Evolutionary conservation across 2,113 vertebrate species (phyloP), one percentile per base, ranked within the genome.

Genomic region (Lycocorax pyrrhopterus): DNA sequence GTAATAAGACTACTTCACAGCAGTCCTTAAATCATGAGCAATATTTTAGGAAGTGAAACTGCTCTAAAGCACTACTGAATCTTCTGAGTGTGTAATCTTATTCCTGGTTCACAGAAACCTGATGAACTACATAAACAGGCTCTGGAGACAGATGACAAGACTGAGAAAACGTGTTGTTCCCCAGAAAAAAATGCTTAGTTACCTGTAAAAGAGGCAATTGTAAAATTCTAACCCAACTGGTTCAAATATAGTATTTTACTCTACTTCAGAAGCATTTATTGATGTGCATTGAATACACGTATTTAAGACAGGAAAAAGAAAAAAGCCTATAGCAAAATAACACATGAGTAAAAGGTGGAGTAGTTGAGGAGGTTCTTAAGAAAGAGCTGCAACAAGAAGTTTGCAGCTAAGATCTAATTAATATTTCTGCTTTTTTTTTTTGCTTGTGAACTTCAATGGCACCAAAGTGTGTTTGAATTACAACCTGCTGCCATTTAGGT

Each of bases 391-490:
- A 84, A 7, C 52, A 85, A 67, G 25, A 73, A 82, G 32, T 46
- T 84, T 91, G 29, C 52, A 83, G 69, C 25, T 87, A 62, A 95
- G 30, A 51, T 74, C 52, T 94, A 91, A 94, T 81, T 77, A 89
- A 87, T 87, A 76, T 33, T 81, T 76, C 49, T 33, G 49, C 11
- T 17, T 32, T 75, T 78, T 78, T 82, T 80, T 68, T 89, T 89
- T 82, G 21, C 63, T 87, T 93, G 69, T 95, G 93, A 97, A 95
- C 62, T 94, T 95, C 82, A 95, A 25, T 97, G 96, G 96, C 96
- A 97, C 89, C 93, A 72, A 94, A 79, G n/a, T 15, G 32, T 20
- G 71, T 58, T 62, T 94, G 91, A 97, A 93, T 87, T 94, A 92
- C 86, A 97, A 74, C 63, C 60, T 92, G 87, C 58, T 95, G 72